Evolutionary conservation across 2,888 invertebrate species (phyloP).

Genomic region (Arge pagana): DNA sequence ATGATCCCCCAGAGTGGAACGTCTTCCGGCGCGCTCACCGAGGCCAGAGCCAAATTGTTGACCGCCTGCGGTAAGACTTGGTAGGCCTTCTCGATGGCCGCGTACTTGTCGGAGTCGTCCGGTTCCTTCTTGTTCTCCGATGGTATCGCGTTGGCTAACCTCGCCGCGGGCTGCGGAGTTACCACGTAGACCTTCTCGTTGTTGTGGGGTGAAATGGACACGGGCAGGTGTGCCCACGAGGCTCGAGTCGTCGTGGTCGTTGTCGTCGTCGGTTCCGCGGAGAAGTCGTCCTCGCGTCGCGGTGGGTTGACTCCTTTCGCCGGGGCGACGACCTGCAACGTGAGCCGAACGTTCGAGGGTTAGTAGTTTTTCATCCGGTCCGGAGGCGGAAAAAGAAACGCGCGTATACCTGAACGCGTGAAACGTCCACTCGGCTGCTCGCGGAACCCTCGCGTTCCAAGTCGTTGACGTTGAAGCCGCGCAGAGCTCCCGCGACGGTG

Average conservation of each 20-base stretch:
- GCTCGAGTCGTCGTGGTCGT: slow-evolving; percentile 56
- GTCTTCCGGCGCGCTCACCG: slow-evolving; percentile 48
- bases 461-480: slow-evolving; percentile 46
- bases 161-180: slow-evolving; percentile 68
- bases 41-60: slow-evolving; percentile 49
- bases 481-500: slow-evolving; percentile 28
- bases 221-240: slow-evolving; percentile 71
- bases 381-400: too few species aligned
- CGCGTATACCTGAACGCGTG: slow-evolving; percentile 35
- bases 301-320: too few species aligned
- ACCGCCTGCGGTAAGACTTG: slow-evolving; percentile 55
- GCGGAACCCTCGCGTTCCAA: slow-evolving; percentile 41
- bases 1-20: slow-evolving; percentile 54
- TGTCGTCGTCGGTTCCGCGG: slow-evolving; percentile 9
- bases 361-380: too few species aligned
- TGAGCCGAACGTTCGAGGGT: background rate
- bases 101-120: slow-evolving; percentile 53
- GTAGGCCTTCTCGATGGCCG: slow-evolving; percentile 51
- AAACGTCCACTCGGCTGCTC: slow-evolving; percentile 34
- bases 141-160: slow-evolving; percentile 46
- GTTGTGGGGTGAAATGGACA: slow-evolving; percentile 75
- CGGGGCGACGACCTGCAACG: too few species aligned
- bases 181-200: slow-evolving; percentile 84
- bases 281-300: too few species aligned
- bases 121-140: slow-evolving; percentile 35